Evolutionary conservation across 2,113 vertebrate genomes (phyloP), one percentile per base, ranked within the genome.

Genomic region (Butastur rufipennis): DNA sequence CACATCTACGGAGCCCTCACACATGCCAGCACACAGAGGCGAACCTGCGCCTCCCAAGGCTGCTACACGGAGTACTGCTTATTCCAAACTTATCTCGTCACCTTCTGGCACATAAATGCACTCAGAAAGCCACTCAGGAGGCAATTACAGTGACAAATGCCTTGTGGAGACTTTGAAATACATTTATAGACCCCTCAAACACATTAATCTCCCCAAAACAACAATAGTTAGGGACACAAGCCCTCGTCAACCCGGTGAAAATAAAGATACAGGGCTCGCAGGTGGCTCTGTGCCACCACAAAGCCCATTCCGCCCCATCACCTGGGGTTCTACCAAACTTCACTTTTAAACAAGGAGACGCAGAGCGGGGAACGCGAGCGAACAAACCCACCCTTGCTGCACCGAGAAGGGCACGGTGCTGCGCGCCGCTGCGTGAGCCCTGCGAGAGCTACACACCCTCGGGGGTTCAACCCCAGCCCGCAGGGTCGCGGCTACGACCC

Each of bases 351-450:
- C 34, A 17, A 13, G 14, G 26, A 6, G 6, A 32, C 0, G 16
- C 47, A 23, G 12, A 59, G 25, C 0, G 0, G 3, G 9, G 27
- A 61, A 1, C 0, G 7, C 2, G 11, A 32, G 47, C 2, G 26
- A 52, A 17, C 17, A 8, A 47, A 65, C 2, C 32, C 23, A 3
- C 9, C 36, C 36, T 1, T 1, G 11, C 58, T 5, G 43, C 47
- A 26, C 25, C 4, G 7, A 31, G 31, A 7, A 25, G 10, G 16
- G 8, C 48, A 4, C 25, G 34, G 79, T 7, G 66, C 75, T 4
- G 38, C 58, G 45, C 3, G 17, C 48, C 15, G 12, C 12, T 15
- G 59, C 16, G 4, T 5, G n/a, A 67, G 21, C 22, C 42, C 62
- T 1, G 18, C 1, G 25, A 34, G 22, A n/a, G 14, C 56, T 27